Evolutionary conservation across 1,140 invertebrate genomes (phyloP).

Genomic region (Phortica variegata): DNA sequence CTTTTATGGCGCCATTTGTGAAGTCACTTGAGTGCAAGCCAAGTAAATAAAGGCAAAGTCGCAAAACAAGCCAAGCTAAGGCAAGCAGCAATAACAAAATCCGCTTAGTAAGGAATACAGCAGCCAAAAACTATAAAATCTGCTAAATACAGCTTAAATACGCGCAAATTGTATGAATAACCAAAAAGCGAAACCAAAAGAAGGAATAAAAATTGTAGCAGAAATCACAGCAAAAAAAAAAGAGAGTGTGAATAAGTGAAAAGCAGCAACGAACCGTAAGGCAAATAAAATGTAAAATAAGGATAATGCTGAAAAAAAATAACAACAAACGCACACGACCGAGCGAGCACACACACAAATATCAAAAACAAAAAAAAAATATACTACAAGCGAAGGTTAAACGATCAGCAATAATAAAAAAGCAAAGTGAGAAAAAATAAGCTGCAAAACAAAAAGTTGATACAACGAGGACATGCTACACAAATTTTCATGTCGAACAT

Average conservation of each 20-base stretch:
- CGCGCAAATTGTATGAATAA: neutral
- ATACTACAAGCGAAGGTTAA: constrained; percentile 14
- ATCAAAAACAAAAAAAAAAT: neutral
- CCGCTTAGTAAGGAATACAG: no score
- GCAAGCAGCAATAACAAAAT: no score
- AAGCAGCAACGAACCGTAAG: constrained; percentile 31
- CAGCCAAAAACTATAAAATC: no score
- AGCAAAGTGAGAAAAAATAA: neutral
- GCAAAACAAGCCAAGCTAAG: neutral
- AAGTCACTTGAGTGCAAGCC: no score
- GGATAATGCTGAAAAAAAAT: constrained; percentile 4
- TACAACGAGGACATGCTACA: constrained; percentile 34
- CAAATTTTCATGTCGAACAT: constrained; percentile 48
- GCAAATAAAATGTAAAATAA: constrained; percentile 27
- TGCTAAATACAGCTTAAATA: no score
- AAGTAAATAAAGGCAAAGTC: no score
- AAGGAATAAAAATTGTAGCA: neutral
- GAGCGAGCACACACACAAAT: neutral
- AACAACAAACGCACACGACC: neutral
- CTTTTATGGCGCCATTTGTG: no score
- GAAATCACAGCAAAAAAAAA: constrained; percentile 1
- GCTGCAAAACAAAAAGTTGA: neutral
- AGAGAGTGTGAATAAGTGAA: constrained; percentile 1
- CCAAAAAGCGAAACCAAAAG: neutral
- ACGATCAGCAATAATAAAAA: constrained; percentile 12